Evolutionary conservation across 2,797 vertebrate genomes (phyloP).

Genomic region (Vespertilio murinus): DNA sequence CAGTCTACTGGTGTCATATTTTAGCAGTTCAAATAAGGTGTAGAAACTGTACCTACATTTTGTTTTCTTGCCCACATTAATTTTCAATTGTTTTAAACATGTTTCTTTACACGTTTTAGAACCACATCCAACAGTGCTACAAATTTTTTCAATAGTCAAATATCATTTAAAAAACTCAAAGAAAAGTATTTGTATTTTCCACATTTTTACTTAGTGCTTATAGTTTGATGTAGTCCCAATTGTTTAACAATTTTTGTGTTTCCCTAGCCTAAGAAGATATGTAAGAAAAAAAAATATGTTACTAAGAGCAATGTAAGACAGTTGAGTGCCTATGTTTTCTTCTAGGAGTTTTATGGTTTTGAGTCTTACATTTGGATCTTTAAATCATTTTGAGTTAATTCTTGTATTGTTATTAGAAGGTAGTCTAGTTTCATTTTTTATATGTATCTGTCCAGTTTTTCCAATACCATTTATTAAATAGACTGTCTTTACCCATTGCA

Average conservation of each 20-base stretch:
- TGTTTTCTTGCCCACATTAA: not conserved
- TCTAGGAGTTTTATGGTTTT: not conserved
- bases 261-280: not conserved
- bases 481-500: not conserved
- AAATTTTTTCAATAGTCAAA: not conserved
- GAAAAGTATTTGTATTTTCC: not conserved
- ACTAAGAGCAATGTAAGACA: not conserved
- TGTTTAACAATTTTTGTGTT: not conserved
- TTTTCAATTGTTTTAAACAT: not conserved
- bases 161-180: slow-evolving; percentile 1
- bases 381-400: not conserved
- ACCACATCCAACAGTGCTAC: not conserved
- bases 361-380: not conserved
- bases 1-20: not conserved
- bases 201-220: not conserved
- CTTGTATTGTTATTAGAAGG: not conserved
- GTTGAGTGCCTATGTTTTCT: not conserved
- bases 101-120: not conserved
- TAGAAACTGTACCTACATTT: not conserved
- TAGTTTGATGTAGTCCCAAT: not conserved
- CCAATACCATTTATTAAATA: not conserved
- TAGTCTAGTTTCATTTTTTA: not conserved
- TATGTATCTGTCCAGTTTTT: not conserved
- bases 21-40: not conserved
- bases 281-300: not conserved